A percentile compares a stretch with the other conserved stretches of the same genome.
These are phyloP conservation scores for Mesoclemmys tuberculata DNA, from an alignment of 2,113 vertebrate genomes.

Conservation along the genomic window DNA sequence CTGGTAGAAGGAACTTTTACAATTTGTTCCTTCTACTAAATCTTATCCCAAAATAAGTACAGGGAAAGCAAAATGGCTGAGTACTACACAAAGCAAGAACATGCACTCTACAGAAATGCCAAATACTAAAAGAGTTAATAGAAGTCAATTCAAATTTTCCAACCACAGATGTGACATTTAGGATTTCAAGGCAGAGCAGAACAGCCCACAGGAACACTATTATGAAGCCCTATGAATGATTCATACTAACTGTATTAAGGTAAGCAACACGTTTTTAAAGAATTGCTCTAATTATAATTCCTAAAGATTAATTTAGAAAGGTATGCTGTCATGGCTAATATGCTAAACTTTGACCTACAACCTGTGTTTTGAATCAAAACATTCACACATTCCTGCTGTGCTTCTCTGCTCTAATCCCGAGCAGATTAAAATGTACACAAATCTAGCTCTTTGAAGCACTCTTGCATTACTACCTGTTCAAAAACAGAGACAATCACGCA, in stretches of 20 bases:
- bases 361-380: background rate
- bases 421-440: background rate
- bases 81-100: constrained; percentile 74
- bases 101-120: constrained; percentile 69
- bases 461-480: background rate
- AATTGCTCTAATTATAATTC: background rate
- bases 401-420: background rate
- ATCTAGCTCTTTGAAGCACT: background rate
- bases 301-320: background rate
- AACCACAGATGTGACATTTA: constrained; percentile 9
- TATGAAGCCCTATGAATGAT: background rate
- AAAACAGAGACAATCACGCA: background rate
- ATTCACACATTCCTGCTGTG: background rate
- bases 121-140: constrained; percentile 44
- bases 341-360: background rate
- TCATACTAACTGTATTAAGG: background rate
- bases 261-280: background rate
- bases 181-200: constrained; percentile 24
- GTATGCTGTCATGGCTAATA: background rate
- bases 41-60: constrained; percentile 66
- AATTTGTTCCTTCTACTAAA: constrained; percentile 62
- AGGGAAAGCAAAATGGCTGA: constrained; percentile 69
- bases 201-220: background rate
- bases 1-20: constrained; percentile 52
- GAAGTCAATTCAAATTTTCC: constrained; percentile 52